phyloP scores from a whole-genome alignment of 2,113 vertebrate species.

The Alces alces region DNA sequence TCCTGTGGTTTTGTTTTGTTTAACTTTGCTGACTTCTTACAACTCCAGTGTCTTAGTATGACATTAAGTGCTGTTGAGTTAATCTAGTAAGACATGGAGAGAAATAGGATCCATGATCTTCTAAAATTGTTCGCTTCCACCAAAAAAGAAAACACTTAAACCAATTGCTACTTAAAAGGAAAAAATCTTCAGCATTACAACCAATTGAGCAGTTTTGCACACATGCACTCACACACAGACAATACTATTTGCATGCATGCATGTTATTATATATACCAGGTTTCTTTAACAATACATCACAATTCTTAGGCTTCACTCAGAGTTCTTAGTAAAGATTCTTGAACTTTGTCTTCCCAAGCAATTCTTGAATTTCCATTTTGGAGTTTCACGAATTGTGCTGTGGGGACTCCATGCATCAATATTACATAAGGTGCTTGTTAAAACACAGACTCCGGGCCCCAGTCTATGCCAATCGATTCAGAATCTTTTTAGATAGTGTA shows the following conservation, averaged over 20 bases:
- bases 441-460: not conserved
- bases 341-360: not conserved
- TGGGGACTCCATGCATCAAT: not conserved
- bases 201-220: not conserved
- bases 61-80: not conserved
- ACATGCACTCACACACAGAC: not conserved
- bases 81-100: not conserved
- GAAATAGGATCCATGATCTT: not conserved
- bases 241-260: no score
- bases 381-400: not conserved
- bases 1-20: not conserved
- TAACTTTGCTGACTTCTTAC: conserved; percentile 1
- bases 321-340: not conserved
- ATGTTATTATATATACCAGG: not conserved
- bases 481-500: not conserved
- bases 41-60: not conserved
- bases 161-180: not conserved
- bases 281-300: not conserved
- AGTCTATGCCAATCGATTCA: not conserved
- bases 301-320: not conserved
- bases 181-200: not conserved
- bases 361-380: not conserved
- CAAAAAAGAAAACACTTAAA: not conserved
- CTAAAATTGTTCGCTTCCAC: not conserved
- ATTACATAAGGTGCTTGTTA: not conserved